These are phyloP conservation scores for Pseudorhiza aurosa DNA, from an alignment of 30 jellyfish, hydroid and myxozoan genomes.

Conservation along the genomic window DNA sequence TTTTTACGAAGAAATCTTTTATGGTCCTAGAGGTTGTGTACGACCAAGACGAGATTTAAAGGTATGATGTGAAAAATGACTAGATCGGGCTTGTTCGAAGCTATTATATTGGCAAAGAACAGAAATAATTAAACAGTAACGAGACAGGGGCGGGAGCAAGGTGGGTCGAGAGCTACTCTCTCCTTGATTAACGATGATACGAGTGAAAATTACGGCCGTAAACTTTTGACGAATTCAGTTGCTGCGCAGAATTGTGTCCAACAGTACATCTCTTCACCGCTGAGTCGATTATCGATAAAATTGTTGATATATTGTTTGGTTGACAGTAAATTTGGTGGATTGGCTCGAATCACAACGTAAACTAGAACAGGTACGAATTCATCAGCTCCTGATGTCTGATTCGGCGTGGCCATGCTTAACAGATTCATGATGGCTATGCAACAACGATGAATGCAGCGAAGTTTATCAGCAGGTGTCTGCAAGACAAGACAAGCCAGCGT, in stretches of 20 bases:
- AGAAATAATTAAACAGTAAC: background rate
- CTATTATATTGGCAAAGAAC: too few species aligned
- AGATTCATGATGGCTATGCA: slow-evolving; percentile 97
- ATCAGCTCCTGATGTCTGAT: slow-evolving; percentile 97
- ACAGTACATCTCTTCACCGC: slow-evolving; percentile 97
- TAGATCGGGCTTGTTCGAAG: too few species aligned
- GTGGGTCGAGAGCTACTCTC: too few species aligned
- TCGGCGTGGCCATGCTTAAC: slow-evolving; percentile 98
- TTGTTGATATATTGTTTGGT: slow-evolving; percentile 93
- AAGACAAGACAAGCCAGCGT: slow-evolving; percentile 27
- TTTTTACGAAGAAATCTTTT: too few species aligned
- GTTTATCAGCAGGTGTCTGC: slow-evolving; percentile 98
- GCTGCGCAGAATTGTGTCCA: slow-evolving; percentile 99
- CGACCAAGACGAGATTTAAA: too few species aligned
- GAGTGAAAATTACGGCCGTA: background rate
- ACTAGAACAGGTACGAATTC: slow-evolving; percentile 99
- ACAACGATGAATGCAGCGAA: slow-evolving; percentile 95
- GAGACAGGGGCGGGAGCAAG: too few species aligned
- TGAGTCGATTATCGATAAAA: slow-evolving; percentile 83
- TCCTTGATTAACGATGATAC: too few species aligned
- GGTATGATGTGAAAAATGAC: too few species aligned
- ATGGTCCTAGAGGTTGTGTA: too few species aligned
- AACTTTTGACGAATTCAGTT: slow-evolving; percentile 84
- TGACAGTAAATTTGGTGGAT: slow-evolving; percentile 96
- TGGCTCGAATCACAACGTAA: slow-evolving; percentile 97